Evolutionary conservation across 2,888 invertebrate genomes (phyloP).

Genomic region (Punctoribates punctum): DNA sequence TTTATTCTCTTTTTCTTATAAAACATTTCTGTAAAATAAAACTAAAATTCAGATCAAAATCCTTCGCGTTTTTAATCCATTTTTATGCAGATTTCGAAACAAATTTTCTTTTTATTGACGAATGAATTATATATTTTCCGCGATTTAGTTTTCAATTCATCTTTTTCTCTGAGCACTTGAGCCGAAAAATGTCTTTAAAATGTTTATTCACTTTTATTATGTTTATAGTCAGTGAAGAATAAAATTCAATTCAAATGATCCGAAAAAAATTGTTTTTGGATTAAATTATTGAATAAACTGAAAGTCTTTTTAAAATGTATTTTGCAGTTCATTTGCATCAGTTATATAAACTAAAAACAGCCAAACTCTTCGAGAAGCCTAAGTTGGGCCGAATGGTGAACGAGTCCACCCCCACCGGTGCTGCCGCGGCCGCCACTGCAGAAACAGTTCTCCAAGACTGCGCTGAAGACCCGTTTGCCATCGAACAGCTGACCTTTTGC

Average conservation of each 20-base stretch:
- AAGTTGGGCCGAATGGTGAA: conserved; percentile 50
- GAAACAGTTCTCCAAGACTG: conserved; percentile 57
- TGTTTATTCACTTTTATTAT: neutral
- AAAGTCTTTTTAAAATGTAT: neutral
- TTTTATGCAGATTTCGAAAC: neutral
- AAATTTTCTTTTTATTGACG: neutral
- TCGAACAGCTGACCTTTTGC: conserved; percentile 84
- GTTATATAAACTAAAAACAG: conserved; percentile 94
- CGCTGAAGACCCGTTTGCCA: conserved; percentile 77
- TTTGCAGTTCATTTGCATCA: conserved; percentile 79
- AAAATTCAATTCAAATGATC: too few species aligned
- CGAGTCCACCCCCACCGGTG: neutral
- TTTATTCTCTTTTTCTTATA: too few species aligned
- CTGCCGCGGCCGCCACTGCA: neutral
- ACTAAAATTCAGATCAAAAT: too few species aligned
- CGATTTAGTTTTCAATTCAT: conserved; percentile 1
- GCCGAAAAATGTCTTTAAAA: neutral
- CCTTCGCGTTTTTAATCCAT: too few species aligned
- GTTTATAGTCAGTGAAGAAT: too few species aligned
- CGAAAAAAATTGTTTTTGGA: too few species aligned
- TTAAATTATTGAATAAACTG: neutral
- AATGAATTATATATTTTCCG: neutral
- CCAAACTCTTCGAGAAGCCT: conserved; percentile 79
- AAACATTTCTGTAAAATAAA: too few species aligned
- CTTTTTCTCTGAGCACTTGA: neutral